Evolutionary conservation across 2,113 vertebrate species (phyloP), one percentile per base, ranked within the genome.

Genomic region (Centropus bengalensis): DNA sequence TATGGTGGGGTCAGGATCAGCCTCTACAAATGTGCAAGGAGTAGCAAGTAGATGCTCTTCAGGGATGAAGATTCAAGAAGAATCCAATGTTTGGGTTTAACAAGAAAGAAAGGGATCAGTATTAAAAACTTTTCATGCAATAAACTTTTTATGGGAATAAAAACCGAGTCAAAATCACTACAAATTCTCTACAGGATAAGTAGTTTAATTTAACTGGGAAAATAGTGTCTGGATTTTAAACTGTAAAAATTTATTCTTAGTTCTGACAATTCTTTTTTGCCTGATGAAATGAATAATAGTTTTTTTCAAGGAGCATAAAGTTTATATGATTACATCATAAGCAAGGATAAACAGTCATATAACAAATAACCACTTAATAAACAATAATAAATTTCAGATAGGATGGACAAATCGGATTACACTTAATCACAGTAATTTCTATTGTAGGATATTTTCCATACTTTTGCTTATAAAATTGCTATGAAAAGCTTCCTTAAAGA

Each of bases 361-460:
- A 76, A 59, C 6, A 93, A 94, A 74, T 66, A 79, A 52, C 13
- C n/a, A 67, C 62, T 78, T 82, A 69, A 93, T 86, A 67, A 82
- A 14, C 87, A 79, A 47, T 40, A 63, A 33, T 86, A 44, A 82
- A 7, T 94, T 94, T 88, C 56, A 88, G 86, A 80, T 27, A 66
- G 28, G 15, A 68, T 86, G 45, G 83, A 93, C 51, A 87, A 42
- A 93, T 74, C 83, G 75, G 45, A 79, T 95, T 86, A 69, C 55
- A 40, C 22, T 85, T 93, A 80, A 66, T 93, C 42, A 82, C 71
- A 83, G 33, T 67, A 80, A 68, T 94, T 81, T 44, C 7, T 60
- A 60, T 86, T 86, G 33, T 51, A 74, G 40, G 14, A 10, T 83
- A 20, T 84, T 91, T 88, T 94, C 54, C 45, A 56, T 86, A 62